These are phyloP conservation scores for Syngnathus typhle DNA, from an alignment of 2,113 vertebrate genomes.

Conservation along the genomic window DNA sequence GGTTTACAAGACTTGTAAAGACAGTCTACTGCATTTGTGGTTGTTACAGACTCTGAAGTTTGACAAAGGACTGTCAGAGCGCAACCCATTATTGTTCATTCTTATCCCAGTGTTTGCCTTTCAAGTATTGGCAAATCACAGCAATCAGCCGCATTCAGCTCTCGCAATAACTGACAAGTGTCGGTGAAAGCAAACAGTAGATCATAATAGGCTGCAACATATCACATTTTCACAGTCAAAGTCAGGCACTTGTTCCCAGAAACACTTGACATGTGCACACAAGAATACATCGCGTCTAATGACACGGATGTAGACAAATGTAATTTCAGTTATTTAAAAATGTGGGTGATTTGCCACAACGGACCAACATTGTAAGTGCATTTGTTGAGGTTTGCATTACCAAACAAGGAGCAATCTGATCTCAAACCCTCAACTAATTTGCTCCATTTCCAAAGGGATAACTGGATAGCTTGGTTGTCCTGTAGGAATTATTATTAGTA, in stretches of 20 bases:
- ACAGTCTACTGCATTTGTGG: conserved; percentile 29
- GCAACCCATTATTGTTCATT: conserved; percentile 58
- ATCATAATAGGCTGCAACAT: conserved; percentile 53
- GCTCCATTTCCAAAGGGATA: conserved; percentile 10
- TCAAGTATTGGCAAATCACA: conserved; percentile 55
- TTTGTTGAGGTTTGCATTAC: conserved; percentile 9
- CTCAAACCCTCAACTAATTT: conserved; percentile 35
- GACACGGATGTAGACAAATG: conserved; percentile 24
- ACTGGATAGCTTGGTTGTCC: conserved; percentile 8
- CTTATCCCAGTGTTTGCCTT: conserved; percentile 51
- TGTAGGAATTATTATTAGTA: conserved; percentile 21
- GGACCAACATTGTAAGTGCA: conserved; percentile 12
- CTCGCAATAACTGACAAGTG: conserved; percentile 54
- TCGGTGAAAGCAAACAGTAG: conserved; percentile 60
- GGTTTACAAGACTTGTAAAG: conserved; percentile 15
- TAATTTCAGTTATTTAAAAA: conserved; percentile 25
- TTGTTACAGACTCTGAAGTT: conserved; percentile 28
- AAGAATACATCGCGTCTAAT: conserved; percentile 30
- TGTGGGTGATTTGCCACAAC: conserved; percentile 17
- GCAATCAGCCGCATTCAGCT: conserved; percentile 56
- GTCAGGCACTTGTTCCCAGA: conserved; percentile 22
- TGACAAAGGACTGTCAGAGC: conserved; percentile 43
- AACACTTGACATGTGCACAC: conserved; percentile 28
- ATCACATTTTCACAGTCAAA: conserved; percentile 41
- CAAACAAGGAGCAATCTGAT: conserved; percentile 32